Conservation (phyloP, 1,140 invertebrate genomes). For the Ditylenchus dipsaci region DNA sequence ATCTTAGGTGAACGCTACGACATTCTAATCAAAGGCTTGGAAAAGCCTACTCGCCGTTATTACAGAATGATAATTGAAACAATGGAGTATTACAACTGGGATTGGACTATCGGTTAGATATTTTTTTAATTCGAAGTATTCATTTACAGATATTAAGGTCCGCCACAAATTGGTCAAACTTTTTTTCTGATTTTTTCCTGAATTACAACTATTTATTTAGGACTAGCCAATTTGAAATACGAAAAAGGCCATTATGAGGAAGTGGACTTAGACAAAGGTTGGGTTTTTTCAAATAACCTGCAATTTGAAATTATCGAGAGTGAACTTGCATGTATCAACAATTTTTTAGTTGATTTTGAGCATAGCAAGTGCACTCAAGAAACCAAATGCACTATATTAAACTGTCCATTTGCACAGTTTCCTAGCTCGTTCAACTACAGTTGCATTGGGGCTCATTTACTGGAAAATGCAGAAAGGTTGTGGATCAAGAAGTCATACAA, state of each 20-base stretch:
- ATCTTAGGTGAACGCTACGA: slow-evolving; percentile 56
- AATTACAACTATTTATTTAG: slow-evolving; percentile 11
- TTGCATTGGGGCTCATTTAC: slow-evolving; percentile 40
- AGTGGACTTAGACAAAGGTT: slow-evolving; percentile 13
- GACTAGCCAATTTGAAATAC: slow-evolving; percentile 49
- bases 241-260: slow-evolving; percentile 28
- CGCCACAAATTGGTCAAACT: neutral
- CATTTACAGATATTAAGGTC: neutral
- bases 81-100: slow-evolving; percentile 48
- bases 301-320: neutral
- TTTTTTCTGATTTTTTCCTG: neutral
- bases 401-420: slow-evolving; percentile 51
- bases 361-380: slow-evolving; percentile 42
- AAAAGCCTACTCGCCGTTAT: slow-evolving; percentile 31
- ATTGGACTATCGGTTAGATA: slow-evolving; percentile 31
- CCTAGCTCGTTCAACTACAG: slow-evolving; percentile 30
- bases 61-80: slow-evolving; percentile 53
- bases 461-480: slow-evolving; percentile 38
- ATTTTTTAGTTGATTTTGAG: slow-evolving; percentile 46
- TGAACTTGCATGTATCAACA: neutral
- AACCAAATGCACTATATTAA: slow-evolving; percentile 42
- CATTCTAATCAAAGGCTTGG: slow-evolving; percentile 44
- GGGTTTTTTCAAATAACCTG: neutral
- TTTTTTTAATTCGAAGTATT: too few species aligned
- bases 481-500: slow-evolving; percentile 44